Evolutionary conservation across 2,888 invertebrate species (phyloP).

Genomic region (Acanthosepion lycidas): DNA sequence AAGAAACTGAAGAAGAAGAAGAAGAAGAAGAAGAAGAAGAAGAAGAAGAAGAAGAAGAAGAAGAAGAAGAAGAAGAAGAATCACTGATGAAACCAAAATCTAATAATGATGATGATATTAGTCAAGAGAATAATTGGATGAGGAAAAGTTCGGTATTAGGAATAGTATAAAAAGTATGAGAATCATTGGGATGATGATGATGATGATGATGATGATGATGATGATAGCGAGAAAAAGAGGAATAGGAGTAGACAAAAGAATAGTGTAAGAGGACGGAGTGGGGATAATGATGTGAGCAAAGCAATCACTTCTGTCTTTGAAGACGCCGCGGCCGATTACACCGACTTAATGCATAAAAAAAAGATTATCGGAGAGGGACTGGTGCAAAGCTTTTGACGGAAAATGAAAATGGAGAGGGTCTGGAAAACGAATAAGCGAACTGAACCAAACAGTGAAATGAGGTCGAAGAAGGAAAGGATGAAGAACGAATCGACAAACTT

Average conservation of each 20-base stretch:
- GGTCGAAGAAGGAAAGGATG: background rate
- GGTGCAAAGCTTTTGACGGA: background rate
- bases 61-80: too few relatives aligned
- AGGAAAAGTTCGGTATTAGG: background rate
- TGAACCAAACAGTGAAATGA: background rate
- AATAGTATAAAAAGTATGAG: background rate
- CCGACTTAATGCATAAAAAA: constrained; percentile 16
- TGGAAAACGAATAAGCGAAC: background rate
- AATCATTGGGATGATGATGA: background rate
- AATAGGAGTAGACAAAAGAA: background rate
- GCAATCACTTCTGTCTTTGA: background rate
- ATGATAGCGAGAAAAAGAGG: background rate
- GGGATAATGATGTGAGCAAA: background rate
- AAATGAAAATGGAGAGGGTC: background rate
- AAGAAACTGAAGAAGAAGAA: too few relatives aligned
- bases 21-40: too few relatives aligned
- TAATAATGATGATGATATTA: background rate
- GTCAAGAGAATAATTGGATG: background rate
- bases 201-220: background rate
- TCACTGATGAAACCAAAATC: too few relatives aligned
- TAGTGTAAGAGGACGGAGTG: background rate
- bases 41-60: too few relatives aligned
- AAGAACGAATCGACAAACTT: background rate
- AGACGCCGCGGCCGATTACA: constrained; percentile 33
- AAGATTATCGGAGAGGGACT: background rate